Evolutionary conservation across 1,140 invertebrate species (phyloP).

Genomic region (Neuroterus valhalla): DNA sequence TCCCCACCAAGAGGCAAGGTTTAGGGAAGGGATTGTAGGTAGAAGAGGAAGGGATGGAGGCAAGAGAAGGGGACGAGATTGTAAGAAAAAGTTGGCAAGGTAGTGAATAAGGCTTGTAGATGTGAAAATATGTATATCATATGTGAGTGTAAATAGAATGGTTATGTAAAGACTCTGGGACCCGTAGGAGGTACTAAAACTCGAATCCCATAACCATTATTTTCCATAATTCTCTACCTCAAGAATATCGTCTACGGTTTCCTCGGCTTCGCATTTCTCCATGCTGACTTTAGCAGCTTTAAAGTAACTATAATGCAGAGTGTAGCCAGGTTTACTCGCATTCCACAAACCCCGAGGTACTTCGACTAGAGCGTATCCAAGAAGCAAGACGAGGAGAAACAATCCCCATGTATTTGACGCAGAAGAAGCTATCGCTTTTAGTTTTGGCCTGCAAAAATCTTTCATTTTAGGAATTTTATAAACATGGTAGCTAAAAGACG

Average conservation of each 20-base stretch:
- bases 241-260: slow-evolving; percentile 94
- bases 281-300: slow-evolving; percentile 96
- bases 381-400: slow-evolving; percentile 93
- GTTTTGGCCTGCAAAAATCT: slow-evolving; percentile 80
- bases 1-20: too few relatives aligned
- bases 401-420: slow-evolving; percentile 99
- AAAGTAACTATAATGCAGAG: slow-evolving; percentile 94
- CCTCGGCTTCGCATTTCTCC: slow-evolving; percentile 98
- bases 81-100: too few relatives aligned
- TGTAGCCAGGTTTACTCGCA: slow-evolving; percentile 86
- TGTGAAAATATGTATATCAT: too few relatives aligned
- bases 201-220: neutral
- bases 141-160: too few relatives aligned
- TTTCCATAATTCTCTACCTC: slow-evolving; percentile 79
- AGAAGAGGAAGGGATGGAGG: too few relatives aligned
- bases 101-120: too few relatives aligned
- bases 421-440: slow-evolving; percentile 98
- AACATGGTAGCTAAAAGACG: too few relatives aligned
- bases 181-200: too few relatives aligned
- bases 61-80: too few relatives aligned
- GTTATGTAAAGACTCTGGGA: too few relatives aligned
- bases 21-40: too few relatives aligned
- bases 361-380: slow-evolving; percentile 98
- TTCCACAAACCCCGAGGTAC: slow-evolving; percentile 94
- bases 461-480: too few relatives aligned